Evolutionary conservation across 2,888 invertebrate species (phyloP).

Genomic region (Calameuta filiformis): DNA sequence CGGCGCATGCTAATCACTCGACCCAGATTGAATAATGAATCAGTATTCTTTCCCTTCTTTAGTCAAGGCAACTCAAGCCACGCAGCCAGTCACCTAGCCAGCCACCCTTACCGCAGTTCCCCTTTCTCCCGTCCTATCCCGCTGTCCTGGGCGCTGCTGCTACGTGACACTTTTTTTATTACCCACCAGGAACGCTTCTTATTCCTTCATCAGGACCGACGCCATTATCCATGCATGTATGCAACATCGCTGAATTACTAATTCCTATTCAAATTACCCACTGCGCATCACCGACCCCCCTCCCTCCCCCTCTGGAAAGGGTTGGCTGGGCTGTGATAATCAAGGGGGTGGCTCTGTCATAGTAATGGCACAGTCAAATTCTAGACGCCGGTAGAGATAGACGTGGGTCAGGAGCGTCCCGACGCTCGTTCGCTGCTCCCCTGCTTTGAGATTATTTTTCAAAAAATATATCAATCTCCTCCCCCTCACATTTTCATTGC

Average conservation of each 20-base stretch:
- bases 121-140: conserved; percentile 42
- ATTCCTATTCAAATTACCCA: conserved; percentile 23
- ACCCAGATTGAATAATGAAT: conserved; percentile 73
- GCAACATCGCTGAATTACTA: conserved; percentile 31
- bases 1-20: conserved; percentile 70
- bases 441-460: background rate
- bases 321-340: background rate
- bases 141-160: conserved; percentile 45
- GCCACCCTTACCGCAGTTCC: conserved; percentile 58
- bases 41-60: conserved; percentile 69
- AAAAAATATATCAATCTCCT: background rate
- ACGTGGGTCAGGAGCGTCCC: background rate
- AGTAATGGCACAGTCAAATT: background rate
- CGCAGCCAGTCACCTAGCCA: background rate
- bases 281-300: background rate
- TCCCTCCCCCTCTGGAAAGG: background rate
- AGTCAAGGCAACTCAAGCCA: conserved; percentile 7
- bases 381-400: background rate
- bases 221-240: conserved; percentile 40
- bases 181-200: conserved; percentile 71
- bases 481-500: background rate
- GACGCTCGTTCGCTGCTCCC: background rate
- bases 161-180: conserved; percentile 70
- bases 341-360: background rate
- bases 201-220: conserved; percentile 44